Conservation (phyloP, 2,113 vertebrate species). For the Butastur rufipennis region DNA sequence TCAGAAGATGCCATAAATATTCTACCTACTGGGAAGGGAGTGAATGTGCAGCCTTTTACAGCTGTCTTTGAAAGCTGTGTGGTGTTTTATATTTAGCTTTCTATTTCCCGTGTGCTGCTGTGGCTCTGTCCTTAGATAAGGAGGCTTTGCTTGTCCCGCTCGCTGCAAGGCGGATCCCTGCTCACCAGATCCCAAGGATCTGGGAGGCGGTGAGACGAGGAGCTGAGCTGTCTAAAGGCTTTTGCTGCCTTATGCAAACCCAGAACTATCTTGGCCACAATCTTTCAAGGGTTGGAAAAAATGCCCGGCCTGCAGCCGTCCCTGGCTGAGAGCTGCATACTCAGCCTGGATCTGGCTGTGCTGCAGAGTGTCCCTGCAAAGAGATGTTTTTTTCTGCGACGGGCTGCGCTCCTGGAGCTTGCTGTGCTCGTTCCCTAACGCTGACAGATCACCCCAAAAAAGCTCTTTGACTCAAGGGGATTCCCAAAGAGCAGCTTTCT, state of each 20-base stretch:
- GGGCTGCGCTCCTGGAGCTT: neutral
- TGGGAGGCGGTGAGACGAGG: neutral
- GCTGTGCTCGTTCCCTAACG: rapidly evolving
- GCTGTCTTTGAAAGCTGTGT: neutral
- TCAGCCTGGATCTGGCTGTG: neutral
- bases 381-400: rapidly evolving
- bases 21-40: neutral
- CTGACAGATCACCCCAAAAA: neutral
- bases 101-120: neutral
- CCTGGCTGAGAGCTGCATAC: neutral
- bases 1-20: neutral
- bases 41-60: neutral
- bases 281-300: neutral
- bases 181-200: neutral
- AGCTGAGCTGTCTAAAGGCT: neutral
- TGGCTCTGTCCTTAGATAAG: neutral
- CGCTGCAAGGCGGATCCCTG: neutral
- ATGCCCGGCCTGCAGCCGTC: neutral
- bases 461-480: neutral
- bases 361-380: neutral
- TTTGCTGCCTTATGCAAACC: neutral
- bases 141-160: neutral
- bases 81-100: conserved; percentile 37
- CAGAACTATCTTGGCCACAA: neutral
- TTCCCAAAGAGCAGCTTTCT: neutral